Evolutionary conservation across 2,888 invertebrate genomes (phyloP).

Genomic region (Blastobasis adustella): DNA sequence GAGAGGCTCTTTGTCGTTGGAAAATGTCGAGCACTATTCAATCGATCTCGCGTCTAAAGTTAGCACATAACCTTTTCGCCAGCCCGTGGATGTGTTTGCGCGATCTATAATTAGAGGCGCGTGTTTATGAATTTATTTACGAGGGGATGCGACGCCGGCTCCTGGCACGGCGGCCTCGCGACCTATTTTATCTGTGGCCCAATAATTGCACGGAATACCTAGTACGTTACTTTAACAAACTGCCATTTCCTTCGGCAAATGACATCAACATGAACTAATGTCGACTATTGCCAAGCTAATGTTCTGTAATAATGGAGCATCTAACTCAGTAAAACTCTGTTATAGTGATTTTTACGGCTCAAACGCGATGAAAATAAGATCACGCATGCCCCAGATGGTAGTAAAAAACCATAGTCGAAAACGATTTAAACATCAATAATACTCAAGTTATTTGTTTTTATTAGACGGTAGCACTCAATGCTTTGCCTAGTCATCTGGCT

Average conservation of each 20-base stretch:
- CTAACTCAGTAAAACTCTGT: not conserved
- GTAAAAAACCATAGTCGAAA: not conserved
- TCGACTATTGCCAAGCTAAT: not conserved
- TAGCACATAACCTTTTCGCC: constrained; percentile 11
- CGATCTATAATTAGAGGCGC: constrained; percentile 42
- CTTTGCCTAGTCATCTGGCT: not conserved
- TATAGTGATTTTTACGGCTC: not conserved
- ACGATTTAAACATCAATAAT: not conserved
- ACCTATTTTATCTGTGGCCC: constrained; percentile 36
- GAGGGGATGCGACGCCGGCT: constrained; percentile 39
- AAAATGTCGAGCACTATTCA: not conserved
- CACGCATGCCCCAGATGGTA: not conserved
- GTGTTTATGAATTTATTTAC: constrained; percentile 47
- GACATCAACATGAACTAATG: not conserved
- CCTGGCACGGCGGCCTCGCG: constrained; percentile 42
- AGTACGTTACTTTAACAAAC: not conserved
- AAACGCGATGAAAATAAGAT: not conserved
- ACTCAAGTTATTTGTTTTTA: not conserved
- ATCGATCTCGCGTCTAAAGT: constrained; percentile 4
- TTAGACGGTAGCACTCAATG: not conserved
- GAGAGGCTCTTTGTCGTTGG: no score
- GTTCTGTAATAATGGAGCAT: not conserved
- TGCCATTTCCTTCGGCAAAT: not conserved
- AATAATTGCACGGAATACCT: not conserved
- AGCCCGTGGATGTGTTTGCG: constrained; percentile 3